Conservation (phyloP, 2,888 invertebrate species). For the Ennomos fuscantarius region DNA sequence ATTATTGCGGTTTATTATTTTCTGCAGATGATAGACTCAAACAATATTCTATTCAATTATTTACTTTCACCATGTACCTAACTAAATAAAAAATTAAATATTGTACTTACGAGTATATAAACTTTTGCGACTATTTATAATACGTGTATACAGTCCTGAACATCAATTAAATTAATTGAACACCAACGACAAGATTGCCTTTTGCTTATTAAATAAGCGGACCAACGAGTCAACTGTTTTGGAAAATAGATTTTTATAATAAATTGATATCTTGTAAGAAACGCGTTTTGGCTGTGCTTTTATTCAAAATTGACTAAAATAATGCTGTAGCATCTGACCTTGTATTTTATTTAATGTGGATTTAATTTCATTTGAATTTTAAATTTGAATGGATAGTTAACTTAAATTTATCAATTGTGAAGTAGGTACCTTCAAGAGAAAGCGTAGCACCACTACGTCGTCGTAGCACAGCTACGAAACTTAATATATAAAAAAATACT, state of each 20-base stretch:
- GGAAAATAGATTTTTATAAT: slow-evolving; percentile 69
- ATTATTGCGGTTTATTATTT: slow-evolving; percentile 13
- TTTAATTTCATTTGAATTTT: neutral
- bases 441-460: slow-evolving; percentile 28
- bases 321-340: slow-evolving; percentile 35
- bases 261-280: slow-evolving; percentile 63
- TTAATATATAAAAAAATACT: neutral
- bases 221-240: slow-evolving; percentile 81
- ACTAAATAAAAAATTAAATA: neutral
- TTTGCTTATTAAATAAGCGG: slow-evolving; percentile 78
- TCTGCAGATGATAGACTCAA: slow-evolving; percentile 7
- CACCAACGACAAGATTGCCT: slow-evolving; percentile 68
- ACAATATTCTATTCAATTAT: slow-evolving; percentile 3
- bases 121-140: slow-evolving; percentile 14
- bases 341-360: slow-evolving; percentile 8
- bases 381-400: slow-evolving; percentile 5
- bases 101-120: neutral
- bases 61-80: slow-evolving; percentile 4
- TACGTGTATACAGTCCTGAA: slow-evolving; percentile 12
- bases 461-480: slow-evolving; percentile 1
- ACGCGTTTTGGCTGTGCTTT: slow-evolving; percentile 80
- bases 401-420: slow-evolving; percentile 18
- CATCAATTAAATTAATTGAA: slow-evolving; percentile 41
- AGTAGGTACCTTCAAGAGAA: slow-evolving; percentile 28
- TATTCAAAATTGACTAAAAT: slow-evolving; percentile 53